A percentile compares a stretch with the other conserved stretches of the same genome.
These are phyloP conservation scores for Aphaenogaster rudis DNA, from an alignment of 1,140 invertebrate genomes.

Conservation along the genomic window DNA sequence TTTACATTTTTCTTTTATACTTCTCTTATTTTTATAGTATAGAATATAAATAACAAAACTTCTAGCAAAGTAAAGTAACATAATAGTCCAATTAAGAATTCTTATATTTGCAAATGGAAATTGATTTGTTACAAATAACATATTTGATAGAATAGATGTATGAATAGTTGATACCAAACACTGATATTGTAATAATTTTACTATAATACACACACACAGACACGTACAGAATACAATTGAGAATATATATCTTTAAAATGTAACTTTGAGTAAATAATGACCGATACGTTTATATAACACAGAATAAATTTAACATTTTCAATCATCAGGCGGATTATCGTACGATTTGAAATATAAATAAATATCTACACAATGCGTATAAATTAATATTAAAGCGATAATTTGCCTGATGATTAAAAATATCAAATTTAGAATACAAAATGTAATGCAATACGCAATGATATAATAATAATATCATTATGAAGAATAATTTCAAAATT, in stretches of 20 bases:
- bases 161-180: slow-evolving; percentile 7
- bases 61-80: background rate
- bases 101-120: slow-evolving; percentile 38
- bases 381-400: background rate
- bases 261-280: background rate
- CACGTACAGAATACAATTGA: background rate
- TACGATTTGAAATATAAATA: background rate
- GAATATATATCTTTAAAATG: slow-evolving; percentile 5
- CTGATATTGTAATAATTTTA: slow-evolving; percentile 7
- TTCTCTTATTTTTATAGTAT: background rate
- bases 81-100: slow-evolving; percentile 2
- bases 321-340: background rate
- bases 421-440: background rate
- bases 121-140: slow-evolving; percentile 28
- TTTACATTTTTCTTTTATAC: background rate
- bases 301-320: background rate
- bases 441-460: slow-evolving; percentile 1
- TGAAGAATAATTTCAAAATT: background rate
- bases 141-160: background rate
- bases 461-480: slow-evolving; percentile 15
- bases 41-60: slow-evolving; percentile 6
- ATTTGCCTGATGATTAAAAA: background rate
- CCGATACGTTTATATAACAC: background rate
- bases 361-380: background rate
- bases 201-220: background rate